These are phyloP conservation scores for human (Homo sapiens) DNA, from an alignment of 2,113 vertebrate genomes.

Conservation along the genomic window DNA sequence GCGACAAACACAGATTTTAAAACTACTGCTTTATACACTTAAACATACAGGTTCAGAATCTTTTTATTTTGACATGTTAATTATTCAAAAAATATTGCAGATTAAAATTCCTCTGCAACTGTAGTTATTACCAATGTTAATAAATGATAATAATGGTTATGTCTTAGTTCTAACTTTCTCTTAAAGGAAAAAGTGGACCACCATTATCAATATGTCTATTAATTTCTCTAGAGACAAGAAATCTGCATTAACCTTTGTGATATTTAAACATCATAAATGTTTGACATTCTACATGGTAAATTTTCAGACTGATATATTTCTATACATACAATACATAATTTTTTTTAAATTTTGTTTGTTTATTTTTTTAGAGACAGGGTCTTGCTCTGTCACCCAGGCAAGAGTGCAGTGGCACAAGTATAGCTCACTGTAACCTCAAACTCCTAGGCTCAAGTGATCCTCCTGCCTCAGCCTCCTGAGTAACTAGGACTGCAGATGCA, in stretches of 20 bases:
- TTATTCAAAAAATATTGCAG: slow-evolving; percentile 23
- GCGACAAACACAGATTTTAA: background rate
- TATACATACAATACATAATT: background rate
- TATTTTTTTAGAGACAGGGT: background rate
- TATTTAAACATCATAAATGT: slow-evolving; percentile 20
- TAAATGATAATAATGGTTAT: background rate
- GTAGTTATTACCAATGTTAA: slow-evolving; percentile 1
- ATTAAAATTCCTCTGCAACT: slow-evolving; percentile 11
- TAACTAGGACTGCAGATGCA: too few relatives aligned
- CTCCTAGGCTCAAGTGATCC: too few relatives aligned
- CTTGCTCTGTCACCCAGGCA: background rate
- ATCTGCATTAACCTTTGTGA: background rate
- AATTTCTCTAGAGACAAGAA: slow-evolving; percentile 26
- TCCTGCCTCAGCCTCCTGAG: too few relatives aligned
- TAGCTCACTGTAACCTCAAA: too few relatives aligned
- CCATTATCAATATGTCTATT: slow-evolving; percentile 7
- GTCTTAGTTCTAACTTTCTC: slow-evolving; percentile 30
- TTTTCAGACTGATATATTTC: slow-evolving; percentile 31
- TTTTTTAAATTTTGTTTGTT: background rate
- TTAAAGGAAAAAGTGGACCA: background rate
- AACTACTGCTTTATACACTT: background rate
- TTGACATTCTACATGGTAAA: slow-evolving; percentile 30
- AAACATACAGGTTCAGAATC: background rate
- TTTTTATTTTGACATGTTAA: slow-evolving; percentile 22
- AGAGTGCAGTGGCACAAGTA: background rate